Evolutionary conservation across 2,797 vertebrate genomes (phyloP).

Genomic region (Myiotriccus ornatus): DNA sequence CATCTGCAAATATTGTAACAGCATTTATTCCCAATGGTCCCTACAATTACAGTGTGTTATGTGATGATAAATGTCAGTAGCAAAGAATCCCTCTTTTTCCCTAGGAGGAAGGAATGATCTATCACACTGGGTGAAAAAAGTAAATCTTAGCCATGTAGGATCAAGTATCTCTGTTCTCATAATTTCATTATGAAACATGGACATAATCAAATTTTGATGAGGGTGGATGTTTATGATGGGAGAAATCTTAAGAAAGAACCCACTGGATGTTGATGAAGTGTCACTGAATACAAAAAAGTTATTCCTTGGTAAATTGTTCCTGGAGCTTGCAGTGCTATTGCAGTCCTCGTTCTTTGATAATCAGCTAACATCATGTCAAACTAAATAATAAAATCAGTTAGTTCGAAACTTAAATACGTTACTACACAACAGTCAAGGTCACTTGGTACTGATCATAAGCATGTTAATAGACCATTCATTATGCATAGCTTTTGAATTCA

Average conservation of each 20-base stretch:
- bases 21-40: neutral
- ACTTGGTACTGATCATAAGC: slow-evolving; percentile 33
- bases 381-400: slow-evolving; percentile 11
- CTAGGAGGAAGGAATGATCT: neutral
- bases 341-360: neutral
- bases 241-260: neutral
- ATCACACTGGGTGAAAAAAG: neutral
- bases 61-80: neutral
- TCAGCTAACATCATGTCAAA: neutral
- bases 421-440: slow-evolving; percentile 50
- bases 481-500: slow-evolving; percentile 48
- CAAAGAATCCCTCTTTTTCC: fast-evolving
- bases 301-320: neutral
- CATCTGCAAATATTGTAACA: neutral
- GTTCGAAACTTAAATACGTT: neutral
- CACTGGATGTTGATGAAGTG: neutral
- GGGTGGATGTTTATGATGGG: neutral
- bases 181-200: neutral
- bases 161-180: neutral
- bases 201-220: neutral
- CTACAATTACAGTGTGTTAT: neutral
- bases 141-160: neutral
- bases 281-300: neutral
- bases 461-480: slow-evolving; percentile 30
- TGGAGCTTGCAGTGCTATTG: slow-evolving; percentile 8